Evolutionary conservation across 2,113 vertebrate genomes (phyloP), one percentile per base, ranked within the genome.

Genomic region (Tricholaema leucomelas): DNA sequence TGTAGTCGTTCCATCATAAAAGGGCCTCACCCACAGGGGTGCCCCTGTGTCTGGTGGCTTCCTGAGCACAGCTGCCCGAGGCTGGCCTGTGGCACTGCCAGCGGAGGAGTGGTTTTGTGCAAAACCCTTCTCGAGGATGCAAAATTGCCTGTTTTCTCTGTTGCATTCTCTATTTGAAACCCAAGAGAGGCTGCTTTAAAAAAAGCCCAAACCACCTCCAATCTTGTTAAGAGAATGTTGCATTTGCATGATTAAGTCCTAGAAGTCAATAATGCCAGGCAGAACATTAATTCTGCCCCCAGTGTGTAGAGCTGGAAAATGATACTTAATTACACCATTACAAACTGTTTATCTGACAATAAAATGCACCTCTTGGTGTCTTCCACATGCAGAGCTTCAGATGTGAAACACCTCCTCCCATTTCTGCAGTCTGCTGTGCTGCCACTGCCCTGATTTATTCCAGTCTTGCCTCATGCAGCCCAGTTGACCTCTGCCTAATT

Each of bases 211-310:
- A 23, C 46, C 42, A 50, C 8, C 42, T 44, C 61, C 69, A n/a
- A 25, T 20, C 28, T 70, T 1, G 1, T 88, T 89, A 91, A 87
- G 55, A 76, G 55, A 85, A 46, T 36, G 15, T 81, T 67, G 25
- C 28, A 36, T 92, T 94, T 94, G 55, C 50, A 16, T 82, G 80
- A 91, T 91, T 92, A 87, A 73, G 75, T 77, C 79, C 85, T 95
- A 60, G 38, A 89, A 95, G 87, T 92, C 93, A 92, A 42, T 87
- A 94, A 92, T 87, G 60, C 79, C 85, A 89, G 82, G 71, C 55
- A 89, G 75, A 93, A 89, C 64, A 38, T 91, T 80, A 82, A 89
- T 91, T 92, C 31, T 89, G 67, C 75, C 59, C 56, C 79, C 60
- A 77, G 50, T 89, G 60, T 74, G 42, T 91, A 21, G 76, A 59